Conservation (phyloP, 2,888 invertebrate genomes). For the Aplocera efformata region DNA sequence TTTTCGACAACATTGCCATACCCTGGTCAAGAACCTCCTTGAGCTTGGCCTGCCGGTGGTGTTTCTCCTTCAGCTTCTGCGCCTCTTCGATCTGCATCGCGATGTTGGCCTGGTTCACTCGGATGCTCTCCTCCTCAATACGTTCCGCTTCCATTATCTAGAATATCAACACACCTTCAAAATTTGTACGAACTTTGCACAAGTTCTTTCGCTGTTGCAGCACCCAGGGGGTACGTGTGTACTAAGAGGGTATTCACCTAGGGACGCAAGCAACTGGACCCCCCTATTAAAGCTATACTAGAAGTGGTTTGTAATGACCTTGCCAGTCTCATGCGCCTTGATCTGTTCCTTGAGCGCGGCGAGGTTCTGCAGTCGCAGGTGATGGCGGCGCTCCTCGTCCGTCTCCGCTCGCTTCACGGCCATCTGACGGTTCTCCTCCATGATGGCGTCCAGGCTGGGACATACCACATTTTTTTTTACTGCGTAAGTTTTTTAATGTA, state of each 20-base stretch:
- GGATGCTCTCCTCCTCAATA: slow-evolving; percentile 84
- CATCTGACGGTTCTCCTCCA: slow-evolving; percentile 84
- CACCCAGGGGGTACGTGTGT: too few species aligned
- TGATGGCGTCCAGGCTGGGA: slow-evolving; percentile 82
- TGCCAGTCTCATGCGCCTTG: slow-evolving; percentile 62
- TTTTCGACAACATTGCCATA: slow-evolving; percentile 26
- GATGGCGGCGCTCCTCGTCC: slow-evolving; percentile 62
- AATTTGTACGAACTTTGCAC: too few species aligned
- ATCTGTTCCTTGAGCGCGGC: slow-evolving; percentile 74
- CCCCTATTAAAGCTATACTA: too few species aligned
- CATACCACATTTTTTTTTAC: too few species aligned
- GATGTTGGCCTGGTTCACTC: slow-evolving; percentile 82
- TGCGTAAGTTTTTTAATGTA: too few species aligned
- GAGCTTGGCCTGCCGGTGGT: slow-evolving; percentile 72
- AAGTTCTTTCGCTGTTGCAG: too few species aligned
- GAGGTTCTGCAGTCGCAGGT: slow-evolving; percentile 66
- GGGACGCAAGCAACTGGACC: too few species aligned
- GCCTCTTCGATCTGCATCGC: slow-evolving; percentile 84
- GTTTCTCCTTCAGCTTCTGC: slow-evolving; percentile 78
- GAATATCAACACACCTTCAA: too few species aligned
- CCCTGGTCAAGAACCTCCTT: slow-evolving; percentile 81
- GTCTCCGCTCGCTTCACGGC: slow-evolving; percentile 77
- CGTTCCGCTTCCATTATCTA: slow-evolving; percentile 82
- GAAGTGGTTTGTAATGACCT: slow-evolving; percentile 35
- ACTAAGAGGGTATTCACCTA: too few species aligned